phyloP scores from a whole-genome alignment of 2,113 vertebrate genomes.

The Etheostoma cragini region DNA sequence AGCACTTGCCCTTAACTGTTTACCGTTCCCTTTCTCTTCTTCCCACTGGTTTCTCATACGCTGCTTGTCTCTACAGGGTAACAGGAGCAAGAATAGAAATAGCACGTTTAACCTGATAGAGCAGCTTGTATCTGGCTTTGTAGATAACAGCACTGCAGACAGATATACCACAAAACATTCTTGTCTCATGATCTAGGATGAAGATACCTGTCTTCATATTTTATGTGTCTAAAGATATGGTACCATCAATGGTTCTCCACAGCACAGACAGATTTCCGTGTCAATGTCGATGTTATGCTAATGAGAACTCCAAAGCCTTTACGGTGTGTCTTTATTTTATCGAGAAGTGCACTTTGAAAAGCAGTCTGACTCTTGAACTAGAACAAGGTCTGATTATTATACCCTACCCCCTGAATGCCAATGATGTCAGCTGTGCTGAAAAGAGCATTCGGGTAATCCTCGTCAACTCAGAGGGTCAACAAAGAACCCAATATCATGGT shows the following conservation, averaged over 20 bases:
- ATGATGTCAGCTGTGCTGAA: neutral
- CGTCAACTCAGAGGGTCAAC: neutral
- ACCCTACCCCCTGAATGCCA: conserved; percentile 18
- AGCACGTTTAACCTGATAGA: neutral
- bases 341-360: conserved; percentile 14
- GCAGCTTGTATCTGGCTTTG: neutral
- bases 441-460: neutral
- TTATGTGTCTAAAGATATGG: neutral
- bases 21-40: neutral
- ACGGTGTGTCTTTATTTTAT: conserved; percentile 17
- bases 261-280: neutral
- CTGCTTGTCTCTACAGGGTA: neutral
- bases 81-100: neutral
- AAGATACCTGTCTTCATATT: neutral
- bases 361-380: conserved; percentile 26
- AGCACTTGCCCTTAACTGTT: neutral
- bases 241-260: neutral
- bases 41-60: neutral
- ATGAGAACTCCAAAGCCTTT: neutral
- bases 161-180: neutral
- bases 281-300: conserved; percentile 4
- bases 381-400: conserved; percentile 32
- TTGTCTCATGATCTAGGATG: neutral
- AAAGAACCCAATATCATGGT: neutral
- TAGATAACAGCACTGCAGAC: neutral